These are phyloP conservation scores for Drosophila kepulauana DNA, from an alignment of 1,140 invertebrate genomes.

Conservation along the genomic window DNA sequence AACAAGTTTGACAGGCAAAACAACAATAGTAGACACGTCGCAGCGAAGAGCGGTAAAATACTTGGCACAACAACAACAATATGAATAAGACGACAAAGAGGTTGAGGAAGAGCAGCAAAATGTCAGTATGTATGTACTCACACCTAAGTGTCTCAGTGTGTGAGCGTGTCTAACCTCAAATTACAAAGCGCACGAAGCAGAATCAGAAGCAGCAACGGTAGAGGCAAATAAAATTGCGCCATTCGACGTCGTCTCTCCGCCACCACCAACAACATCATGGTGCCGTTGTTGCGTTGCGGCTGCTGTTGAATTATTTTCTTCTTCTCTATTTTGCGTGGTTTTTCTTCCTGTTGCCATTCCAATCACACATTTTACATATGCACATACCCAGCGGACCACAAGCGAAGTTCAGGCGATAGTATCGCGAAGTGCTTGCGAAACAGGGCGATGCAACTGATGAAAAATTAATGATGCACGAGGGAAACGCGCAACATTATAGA, in stretches of 20 bases:
- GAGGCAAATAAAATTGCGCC: slow-evolving; percentile 45
- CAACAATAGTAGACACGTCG: slow-evolving; percentile 6
- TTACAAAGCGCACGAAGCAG: slow-evolving; percentile 37
- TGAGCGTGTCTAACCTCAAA: slow-evolving; percentile 53
- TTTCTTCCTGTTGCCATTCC: slow-evolving; percentile 38
- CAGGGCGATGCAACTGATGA: too few species aligned
- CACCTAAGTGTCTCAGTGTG: slow-evolving; percentile 7
- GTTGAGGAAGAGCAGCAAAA: slow-evolving; percentile 4
- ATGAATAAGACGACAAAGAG: slow-evolving; percentile 4
- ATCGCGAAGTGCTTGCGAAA: too few species aligned
- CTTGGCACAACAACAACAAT: background rate
- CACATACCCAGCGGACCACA: background rate
- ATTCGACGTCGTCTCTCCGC: slow-evolving; percentile 30
- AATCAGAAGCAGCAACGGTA: slow-evolving; percentile 6
- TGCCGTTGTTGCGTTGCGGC: slow-evolving; percentile 11
- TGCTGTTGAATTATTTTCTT: slow-evolving; percentile 29
- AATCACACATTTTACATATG: background rate
- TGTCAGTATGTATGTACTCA: slow-evolving; percentile 27
- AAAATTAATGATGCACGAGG: too few species aligned
- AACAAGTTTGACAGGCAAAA: slow-evolving; percentile 64
- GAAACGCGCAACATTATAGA: too few species aligned
- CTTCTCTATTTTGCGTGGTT: slow-evolving; percentile 29
- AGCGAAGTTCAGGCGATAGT: too few species aligned
- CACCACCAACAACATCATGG: slow-evolving; percentile 22
- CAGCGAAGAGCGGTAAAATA: slow-evolving; percentile 17